These are phyloP conservation scores for Tuberolachnus salignus DNA, from an alignment of 2,888 invertebrate species.

Conservation along the genomic window DNA sequence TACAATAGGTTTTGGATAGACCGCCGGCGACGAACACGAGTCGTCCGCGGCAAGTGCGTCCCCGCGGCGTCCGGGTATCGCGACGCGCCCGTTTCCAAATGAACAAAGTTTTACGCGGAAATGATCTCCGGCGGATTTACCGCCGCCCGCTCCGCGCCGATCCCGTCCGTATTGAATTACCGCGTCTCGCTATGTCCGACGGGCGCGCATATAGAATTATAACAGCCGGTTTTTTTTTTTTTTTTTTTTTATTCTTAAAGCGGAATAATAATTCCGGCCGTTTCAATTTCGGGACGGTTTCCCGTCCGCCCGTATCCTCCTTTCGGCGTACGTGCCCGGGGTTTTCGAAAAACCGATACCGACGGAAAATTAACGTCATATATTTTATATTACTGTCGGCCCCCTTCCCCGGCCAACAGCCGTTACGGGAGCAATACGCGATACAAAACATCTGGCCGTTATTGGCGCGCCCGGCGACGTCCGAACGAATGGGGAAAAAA, in stretches of 20 bases:
- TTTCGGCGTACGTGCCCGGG: conserved; percentile 17
- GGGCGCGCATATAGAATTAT: no score
- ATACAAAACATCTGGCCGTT: conserved; percentile 40
- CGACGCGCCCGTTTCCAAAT: background rate
- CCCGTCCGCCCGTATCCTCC: background rate
- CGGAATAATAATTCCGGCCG: conserved; percentile 1
- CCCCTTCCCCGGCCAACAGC: conserved; percentile 25
- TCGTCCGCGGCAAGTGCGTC: background rate
- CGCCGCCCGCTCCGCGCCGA: background rate
- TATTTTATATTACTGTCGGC: background rate
- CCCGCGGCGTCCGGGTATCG: background rate
- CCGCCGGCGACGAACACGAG: background rate
- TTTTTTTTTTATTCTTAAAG: no score
- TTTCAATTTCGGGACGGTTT: background rate
- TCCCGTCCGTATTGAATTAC: conserved; percentile 16
- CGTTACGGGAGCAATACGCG: conserved; percentile 28
- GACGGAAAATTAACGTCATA: conserved; percentile 26
- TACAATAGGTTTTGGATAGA: conserved; percentile 2
- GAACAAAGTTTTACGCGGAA: conserved; percentile 40
- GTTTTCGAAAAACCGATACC: conserved; percentile 28
- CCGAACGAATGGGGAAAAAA: background rate
- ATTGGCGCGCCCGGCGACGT: conserved; percentile 20
- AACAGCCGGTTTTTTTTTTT: no score
- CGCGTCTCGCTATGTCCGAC: background rate
- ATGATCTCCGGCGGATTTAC: background rate